A percentile compares a stretch with the other conserved stretches of the same genome.
Evolutionary conservation across 2,797 vertebrate genomes (phyloP).

Genomic region (Anisognathus igniventris): DNA sequence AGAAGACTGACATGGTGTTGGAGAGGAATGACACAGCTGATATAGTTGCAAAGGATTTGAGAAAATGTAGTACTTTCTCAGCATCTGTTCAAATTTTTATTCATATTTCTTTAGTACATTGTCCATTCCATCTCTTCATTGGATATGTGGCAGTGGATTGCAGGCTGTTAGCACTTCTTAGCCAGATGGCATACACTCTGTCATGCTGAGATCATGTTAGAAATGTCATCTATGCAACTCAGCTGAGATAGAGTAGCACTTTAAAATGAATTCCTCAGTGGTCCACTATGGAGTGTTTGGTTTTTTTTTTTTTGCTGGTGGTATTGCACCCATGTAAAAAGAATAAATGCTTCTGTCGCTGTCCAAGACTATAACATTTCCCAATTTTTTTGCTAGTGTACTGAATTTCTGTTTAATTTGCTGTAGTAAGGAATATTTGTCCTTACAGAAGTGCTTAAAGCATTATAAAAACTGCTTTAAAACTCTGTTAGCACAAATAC

Average conservation of each 20-base stretch:
- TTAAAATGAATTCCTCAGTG: conserved; percentile 15
- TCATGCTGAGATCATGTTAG: conserved; percentile 54
- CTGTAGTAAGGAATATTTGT: not conserved
- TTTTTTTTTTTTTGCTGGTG: not conserved
- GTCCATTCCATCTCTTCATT: conserved; percentile 41
- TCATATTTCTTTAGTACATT: not conserved
- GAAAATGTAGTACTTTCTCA: not conserved
- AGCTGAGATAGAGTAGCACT: not conserved
- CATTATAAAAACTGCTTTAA: not conserved
- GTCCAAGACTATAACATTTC: not conserved
- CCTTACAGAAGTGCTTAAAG: not conserved
- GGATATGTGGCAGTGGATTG: conserved; percentile 21
- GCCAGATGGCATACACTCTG: conserved; percentile 60
- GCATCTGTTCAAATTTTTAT: conserved; percentile 8
- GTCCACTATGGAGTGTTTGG: not conserved
- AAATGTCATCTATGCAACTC: conserved; percentile 59
- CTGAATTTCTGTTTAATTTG: not conserved
- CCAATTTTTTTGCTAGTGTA: not conserved
- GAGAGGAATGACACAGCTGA: not conserved
- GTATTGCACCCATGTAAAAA: not conserved
- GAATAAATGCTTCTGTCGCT: not conserved
- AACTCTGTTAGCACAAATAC: not conserved
- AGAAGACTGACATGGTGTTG: not conserved
- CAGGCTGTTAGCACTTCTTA: conserved; percentile 43
- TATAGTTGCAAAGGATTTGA: not conserved